These are phyloP conservation scores for Pygocentrus nattereri DNA, from an alignment of 2,797 vertebrate genomes.

Conservation along the genomic window DNA sequence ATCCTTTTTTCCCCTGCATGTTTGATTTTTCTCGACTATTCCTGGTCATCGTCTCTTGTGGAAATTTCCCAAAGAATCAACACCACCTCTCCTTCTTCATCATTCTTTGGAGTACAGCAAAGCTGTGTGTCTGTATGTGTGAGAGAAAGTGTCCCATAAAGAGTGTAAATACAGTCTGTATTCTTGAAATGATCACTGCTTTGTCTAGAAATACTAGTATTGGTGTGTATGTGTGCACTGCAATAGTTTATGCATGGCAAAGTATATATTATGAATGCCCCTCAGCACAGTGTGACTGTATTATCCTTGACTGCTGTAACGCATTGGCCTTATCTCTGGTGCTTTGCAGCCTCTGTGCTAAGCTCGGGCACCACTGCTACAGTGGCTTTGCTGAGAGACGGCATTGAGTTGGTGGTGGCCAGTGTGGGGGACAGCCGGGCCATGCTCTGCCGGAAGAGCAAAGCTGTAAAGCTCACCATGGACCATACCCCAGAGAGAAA, in stretches of 20 bases:
- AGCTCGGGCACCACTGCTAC: conserved; percentile 93
- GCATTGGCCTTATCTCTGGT: conserved; percentile 42
- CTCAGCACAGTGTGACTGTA: background rate
- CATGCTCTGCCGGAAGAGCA: conserved; percentile 94
- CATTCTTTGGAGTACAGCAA: conserved; percentile 35
- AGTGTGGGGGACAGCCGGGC: conserved; percentile 97
- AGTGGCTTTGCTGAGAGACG: conserved; percentile 93
- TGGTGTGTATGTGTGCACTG: conserved; percentile 52
- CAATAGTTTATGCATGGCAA: conserved; percentile 53
- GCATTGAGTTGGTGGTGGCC: conserved; percentile 94
- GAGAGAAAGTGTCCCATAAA: background rate
- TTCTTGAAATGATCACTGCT: background rate
- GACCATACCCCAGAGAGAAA: conserved; percentile 98
- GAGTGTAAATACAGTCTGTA: background rate
- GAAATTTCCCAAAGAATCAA: conserved; percentile 44
- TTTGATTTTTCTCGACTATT: conserved; percentile 49
- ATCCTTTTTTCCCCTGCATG: conserved; percentile 67
- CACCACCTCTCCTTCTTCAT: conserved; percentile 10
- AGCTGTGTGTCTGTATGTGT: conserved; percentile 52
- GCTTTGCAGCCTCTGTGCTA: conserved; percentile 79
- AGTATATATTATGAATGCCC: conserved; percentile 13
- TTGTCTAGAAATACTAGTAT: conserved; percentile 15
- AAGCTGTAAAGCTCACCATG: conserved; percentile 90
- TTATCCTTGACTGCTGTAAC: conserved; percentile 30
- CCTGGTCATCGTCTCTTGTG: conserved; percentile 57